Conservation (phyloP, 1,140 invertebrate species). For the Drosophila leontia region DNA sequence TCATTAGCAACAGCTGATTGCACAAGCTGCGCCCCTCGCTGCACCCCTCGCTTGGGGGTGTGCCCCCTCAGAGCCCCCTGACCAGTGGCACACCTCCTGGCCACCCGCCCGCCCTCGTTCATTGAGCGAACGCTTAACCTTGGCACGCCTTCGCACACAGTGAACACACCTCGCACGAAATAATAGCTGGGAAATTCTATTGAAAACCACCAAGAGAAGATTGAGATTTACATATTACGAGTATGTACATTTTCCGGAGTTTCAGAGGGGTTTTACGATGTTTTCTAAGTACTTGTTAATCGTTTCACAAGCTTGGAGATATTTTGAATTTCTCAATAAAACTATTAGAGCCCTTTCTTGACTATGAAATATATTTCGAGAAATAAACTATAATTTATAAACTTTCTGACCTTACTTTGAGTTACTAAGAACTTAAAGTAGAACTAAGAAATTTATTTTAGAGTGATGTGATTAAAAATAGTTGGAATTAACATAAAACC, state of each 20-base stretch:
- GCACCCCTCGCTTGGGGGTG: conserved; percentile 3
- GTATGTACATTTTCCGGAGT: conserved; percentile 19
- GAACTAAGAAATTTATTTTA: background rate
- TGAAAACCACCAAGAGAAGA: conserved; percentile 2
- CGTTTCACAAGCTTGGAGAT: background rate
- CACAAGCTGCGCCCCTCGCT: conserved; percentile 65
- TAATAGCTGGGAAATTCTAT: conserved; percentile 27
- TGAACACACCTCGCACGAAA: conserved; percentile 28
- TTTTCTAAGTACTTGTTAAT: background rate
- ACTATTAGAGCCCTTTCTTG: background rate
- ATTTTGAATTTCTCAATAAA: background rate
- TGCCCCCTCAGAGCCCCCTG: conserved; percentile 3
- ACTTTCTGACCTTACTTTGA: too few species aligned
- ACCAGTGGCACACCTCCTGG: conserved; percentile 20
- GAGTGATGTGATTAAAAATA: too few species aligned
- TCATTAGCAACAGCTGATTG: conserved; percentile 82
- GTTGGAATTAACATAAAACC: background rate
- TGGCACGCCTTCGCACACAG: conserved; percentile 62
- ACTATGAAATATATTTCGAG: too few species aligned
- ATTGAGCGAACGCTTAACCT: conserved; percentile 59
- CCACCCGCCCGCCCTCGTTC: conserved; percentile 22
- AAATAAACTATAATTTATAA: too few species aligned
- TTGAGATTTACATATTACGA: background rate
- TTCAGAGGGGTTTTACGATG: conserved; percentile 2
- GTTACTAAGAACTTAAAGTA: background rate